A percentile compares a stretch with the other conserved stretches of the same genome.
Conservation (phyloP, 2,113 vertebrate species). For the Phoenicopterus ruber region DNA sequence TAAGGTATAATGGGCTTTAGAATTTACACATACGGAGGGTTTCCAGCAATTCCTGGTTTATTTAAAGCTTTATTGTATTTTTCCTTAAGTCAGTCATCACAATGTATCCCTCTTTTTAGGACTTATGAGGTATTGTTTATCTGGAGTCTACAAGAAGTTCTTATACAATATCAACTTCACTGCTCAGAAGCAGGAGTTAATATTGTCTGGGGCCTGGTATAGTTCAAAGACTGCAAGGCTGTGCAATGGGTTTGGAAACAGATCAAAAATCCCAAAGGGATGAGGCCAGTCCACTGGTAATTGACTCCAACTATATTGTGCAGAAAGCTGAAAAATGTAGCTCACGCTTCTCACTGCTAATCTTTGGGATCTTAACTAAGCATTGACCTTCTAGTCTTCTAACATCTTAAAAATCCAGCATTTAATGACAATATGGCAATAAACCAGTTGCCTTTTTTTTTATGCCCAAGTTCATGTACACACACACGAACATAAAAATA, state of each 20-base stretch:
- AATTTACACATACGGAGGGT: neutral
- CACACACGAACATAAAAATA: neutral
- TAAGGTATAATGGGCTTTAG: constrained; percentile 9
- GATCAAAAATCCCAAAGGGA: constrained; percentile 25
- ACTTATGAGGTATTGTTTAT: neutral
- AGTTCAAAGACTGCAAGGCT: neutral
- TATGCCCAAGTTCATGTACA: neutral
- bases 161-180: neutral
- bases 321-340: neutral
- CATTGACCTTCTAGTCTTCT: neutral
- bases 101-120: neutral
- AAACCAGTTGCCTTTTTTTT: neutral
- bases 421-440: neutral
- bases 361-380: neutral
- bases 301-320: neutral
- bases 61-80: neutral
- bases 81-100: neutral
- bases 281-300: neutral
- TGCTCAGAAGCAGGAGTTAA: constrained; percentile 3
- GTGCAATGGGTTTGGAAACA: constrained; percentile 36
- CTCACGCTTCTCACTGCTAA: neutral
- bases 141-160: neutral
- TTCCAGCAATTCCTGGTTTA: neutral
- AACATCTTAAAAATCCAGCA: neutral
- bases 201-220: neutral